Evolutionary conservation across 1,140 invertebrate genomes (phyloP).

Genomic region (Planococcus citri): DNA sequence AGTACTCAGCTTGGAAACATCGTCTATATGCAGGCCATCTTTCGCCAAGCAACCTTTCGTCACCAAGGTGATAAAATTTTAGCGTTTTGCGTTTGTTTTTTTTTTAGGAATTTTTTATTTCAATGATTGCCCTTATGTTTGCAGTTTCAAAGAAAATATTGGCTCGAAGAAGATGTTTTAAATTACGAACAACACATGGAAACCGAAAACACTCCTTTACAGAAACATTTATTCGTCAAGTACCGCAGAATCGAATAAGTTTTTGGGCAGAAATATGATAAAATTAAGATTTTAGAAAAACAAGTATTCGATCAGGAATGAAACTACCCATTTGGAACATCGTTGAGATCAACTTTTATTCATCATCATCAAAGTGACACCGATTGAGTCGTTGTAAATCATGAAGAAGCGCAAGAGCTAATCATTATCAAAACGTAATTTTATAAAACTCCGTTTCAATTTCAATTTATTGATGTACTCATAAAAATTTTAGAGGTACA

Average conservation of each 20-base stretch:
- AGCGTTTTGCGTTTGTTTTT: neutral
- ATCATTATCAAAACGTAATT: no score
- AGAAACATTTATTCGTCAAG: neutral
- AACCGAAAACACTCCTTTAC: neutral
- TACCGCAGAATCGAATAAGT: neutral
- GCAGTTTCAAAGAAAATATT: neutral
- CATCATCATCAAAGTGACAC: no score
- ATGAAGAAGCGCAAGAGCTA: no score
- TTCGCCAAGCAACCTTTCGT: neutral
- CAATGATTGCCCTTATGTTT: neutral
- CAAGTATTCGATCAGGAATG: no score
- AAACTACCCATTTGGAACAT: no score
- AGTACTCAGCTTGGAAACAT: neutral
- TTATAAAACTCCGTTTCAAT: no score
- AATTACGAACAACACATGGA: neutral
- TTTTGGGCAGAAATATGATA: no score
- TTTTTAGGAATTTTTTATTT: neutral
- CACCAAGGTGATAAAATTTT: neutral
- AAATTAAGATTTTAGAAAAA: no score
- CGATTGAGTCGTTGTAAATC: no score
- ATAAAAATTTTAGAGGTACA: no score
- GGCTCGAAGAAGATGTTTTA: neutral
- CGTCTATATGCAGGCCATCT: neutral
- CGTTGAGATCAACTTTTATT: no score
- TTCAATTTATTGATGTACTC: no score